Percentiles rank a stretch among this genome's conserved stretches.
phyloP scores from a whole-genome alignment of 1,140 invertebrate genomes.

The Sogatella furcifera region DNA sequence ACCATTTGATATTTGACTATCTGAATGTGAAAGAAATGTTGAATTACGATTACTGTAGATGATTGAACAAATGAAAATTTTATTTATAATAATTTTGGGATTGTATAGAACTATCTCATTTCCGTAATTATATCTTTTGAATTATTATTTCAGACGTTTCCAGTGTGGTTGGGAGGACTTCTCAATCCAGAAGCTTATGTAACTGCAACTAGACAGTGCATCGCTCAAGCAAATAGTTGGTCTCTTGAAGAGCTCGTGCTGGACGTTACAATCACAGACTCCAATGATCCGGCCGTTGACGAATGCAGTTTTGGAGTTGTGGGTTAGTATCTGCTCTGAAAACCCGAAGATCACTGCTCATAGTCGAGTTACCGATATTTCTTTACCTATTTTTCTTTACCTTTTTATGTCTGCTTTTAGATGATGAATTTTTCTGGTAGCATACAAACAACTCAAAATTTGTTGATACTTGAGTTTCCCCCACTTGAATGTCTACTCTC shows the following conservation, averaged over 20 bases:
- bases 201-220: slow-evolving; percentile 94
- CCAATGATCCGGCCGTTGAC: slow-evolving; percentile 42
- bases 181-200: slow-evolving; percentile 98
- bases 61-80: no score
- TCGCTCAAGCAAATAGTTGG: slow-evolving; percentile 87
- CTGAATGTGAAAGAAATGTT: no score
- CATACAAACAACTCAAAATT: no score
- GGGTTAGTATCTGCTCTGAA: slow-evolving; percentile 34
- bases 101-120: no score
- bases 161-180: slow-evolving; percentile 92
- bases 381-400: not conserved
- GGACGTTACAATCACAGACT: slow-evolving; percentile 67
- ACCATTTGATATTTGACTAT: no score
- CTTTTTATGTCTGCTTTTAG: no score
- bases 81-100: no score
- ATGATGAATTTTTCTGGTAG: no score
- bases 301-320: slow-evolving; percentile 73
- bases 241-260: slow-evolving; percentile 90
- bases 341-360: not conserved
- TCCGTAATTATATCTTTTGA: not conserved
- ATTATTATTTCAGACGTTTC: slow-evolving; percentile 54
- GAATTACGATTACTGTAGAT: no score
- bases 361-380: no score
- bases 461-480: no score
- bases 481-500: no score